These are phyloP conservation scores for human DNA, from an alignment of 2,113 vertebrate genomes.

Conservation along the genomic window GRCh38 chr2:146508501-146509000, in stretches of 20 bases:
- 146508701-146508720: not conserved
- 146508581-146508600: not conserved
- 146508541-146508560: not conserved
- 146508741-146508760: not conserved
- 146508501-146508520: not conserved
- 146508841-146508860: not conserved
- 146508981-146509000: not conserved
- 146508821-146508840: not conserved
- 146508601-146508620: not conserved
- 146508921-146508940: not conserved
- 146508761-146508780: not conserved
- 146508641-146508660: not conserved
- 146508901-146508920: conserved; percentile 1
- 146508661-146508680: not conserved
- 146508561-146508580: not conserved
- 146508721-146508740: not conserved
- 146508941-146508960: not conserved
- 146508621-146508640: not conserved
- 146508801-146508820: not conserved
- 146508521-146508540: not conserved
- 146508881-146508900: not conserved
- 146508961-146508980: conserved; percentile 12
- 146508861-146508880: not conserved
- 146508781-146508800: not conserved
- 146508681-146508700: not conserved